Base-by-base conservation (phyloP, 2,797 vertebrate genomes). In the Anguilla megastoma region DNA sequence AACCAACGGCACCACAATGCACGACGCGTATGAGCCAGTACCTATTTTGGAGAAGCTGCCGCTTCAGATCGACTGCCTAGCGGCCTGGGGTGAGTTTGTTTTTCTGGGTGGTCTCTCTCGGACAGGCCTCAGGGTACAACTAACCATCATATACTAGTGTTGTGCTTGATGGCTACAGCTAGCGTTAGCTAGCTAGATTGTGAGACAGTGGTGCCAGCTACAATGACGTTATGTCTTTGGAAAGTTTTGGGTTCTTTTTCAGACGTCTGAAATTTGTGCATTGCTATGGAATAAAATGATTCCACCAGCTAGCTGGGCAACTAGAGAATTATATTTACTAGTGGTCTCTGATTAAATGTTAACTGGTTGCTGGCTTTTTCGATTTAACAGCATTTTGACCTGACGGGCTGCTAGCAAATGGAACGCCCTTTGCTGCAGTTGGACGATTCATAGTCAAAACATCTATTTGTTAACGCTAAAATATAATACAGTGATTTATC, bases 31-130 rank as follows among this genome's bases (percentile, higher is more conserved):
- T 86, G 98, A 99, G 91, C 94, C 97, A 2, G 97, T 99, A 74
- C 97, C 97, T 63, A 99, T 99, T 90, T 88, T 99, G 95, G 98
- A 99, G 91, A 99, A 99, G 91, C 95, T 99, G 88, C 98, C 98
- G 86, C 96, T 99, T 83, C 98, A 99, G 94, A 99, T 99, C 63
- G 98, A 99, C 95, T 99, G 98, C 80, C 93, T 99, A 87, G 98
- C 98, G 85, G 98, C 98, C 88, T 99, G 98, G 98, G 98, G 98
- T 99, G 91, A 98, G 97, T 93, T 50, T 4, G 21, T 2, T 5
- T 30, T 71, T 1, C 18, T 9, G 80, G 24, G n/a, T 18, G 33
- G 2, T n/a, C n/a, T 54, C 41, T 50, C 27, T 84, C 21, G 5
- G 82, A 33, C 50, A 84, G 82, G 82, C 82, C 82, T 48, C 21